Conservation (phyloP, 2,113 vertebrate species). For the Gobiocypris rarus region DNA sequence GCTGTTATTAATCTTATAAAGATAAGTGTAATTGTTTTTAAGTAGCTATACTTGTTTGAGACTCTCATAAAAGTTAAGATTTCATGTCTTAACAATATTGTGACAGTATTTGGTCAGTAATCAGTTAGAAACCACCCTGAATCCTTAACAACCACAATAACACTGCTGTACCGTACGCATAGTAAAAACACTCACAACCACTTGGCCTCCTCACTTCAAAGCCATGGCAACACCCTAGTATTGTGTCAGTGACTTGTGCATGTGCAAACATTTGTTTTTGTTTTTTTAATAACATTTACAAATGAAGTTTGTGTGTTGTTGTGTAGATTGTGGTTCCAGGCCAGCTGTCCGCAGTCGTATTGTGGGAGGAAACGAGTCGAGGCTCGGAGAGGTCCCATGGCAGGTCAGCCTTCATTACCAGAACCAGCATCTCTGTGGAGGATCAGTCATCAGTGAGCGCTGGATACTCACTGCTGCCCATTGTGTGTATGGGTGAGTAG, state of each 20-base stretch:
- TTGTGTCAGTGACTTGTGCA: too few relatives aligned
- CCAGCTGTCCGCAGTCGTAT: constrained; percentile 73
- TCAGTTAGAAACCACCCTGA: neutral
- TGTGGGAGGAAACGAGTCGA: constrained; percentile 79
- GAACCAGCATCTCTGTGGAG: constrained; percentile 83
- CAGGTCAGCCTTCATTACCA: constrained; percentile 87
- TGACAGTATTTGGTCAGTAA: neutral
- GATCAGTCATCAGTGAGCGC: constrained; percentile 77
- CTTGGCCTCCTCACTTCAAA: too few relatives aligned
- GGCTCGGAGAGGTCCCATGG: constrained; percentile 81
- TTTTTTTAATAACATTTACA: too few relatives aligned
- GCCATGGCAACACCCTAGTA: too few relatives aligned
- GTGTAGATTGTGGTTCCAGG: constrained; percentile 76
- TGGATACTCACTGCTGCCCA: constrained; percentile 87
- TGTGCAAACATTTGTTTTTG: too few relatives aligned
- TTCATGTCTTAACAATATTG: neutral
- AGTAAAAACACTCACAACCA: too few relatives aligned
- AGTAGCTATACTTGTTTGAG: too few relatives aligned
- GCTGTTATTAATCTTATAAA: neutral
- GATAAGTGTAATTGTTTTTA: too few relatives aligned
- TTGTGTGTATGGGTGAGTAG: constrained; percentile 68
- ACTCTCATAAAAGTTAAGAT: too few relatives aligned
- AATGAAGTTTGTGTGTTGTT: neutral
- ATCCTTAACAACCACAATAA: too few relatives aligned
- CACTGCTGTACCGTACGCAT: too few relatives aligned